These are phyloP conservation scores for Dendropsophus ebraccatus DNA, from an alignment of 2,113 vertebrate species.

Conservation along the genomic window DNA sequence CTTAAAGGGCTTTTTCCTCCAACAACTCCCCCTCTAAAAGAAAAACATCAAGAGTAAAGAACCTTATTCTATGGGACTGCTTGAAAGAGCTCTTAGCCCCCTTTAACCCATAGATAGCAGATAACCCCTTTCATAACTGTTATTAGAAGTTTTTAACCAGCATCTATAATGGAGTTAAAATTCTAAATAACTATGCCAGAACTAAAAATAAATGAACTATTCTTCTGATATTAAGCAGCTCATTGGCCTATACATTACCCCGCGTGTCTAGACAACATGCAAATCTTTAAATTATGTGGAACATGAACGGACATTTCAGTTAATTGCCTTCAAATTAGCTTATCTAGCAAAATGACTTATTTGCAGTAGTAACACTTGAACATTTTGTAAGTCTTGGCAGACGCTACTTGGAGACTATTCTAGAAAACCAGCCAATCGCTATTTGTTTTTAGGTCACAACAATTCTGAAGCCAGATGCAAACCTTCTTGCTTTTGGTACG, in stretches of 20 bases:
- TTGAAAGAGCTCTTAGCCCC: too few relatives aligned
- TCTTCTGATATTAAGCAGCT: neutral
- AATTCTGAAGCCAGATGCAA: slow-evolving; percentile 7
- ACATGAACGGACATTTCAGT: slow-evolving; percentile 3
- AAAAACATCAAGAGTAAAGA: too few relatives aligned
- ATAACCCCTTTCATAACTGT: neutral
- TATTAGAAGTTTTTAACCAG: neutral
- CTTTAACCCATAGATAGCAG: too few relatives aligned
- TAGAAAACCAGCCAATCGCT: neutral
- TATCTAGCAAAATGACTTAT: slow-evolving; percentile 52
- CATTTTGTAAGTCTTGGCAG: slow-evolving; percentile 52
- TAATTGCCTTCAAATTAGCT: slow-evolving; percentile 45
- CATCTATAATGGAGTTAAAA: neutral
- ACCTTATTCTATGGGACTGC: neutral
- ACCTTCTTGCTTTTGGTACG: neutral
- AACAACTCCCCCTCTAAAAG: too few relatives aligned
- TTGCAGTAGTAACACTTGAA: slow-evolving; percentile 38
- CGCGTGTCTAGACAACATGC: neutral
- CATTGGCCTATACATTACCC: neutral
- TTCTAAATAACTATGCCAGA: neutral
- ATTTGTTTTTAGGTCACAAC: neutral
- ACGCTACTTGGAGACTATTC: neutral
- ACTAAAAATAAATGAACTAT: neutral
- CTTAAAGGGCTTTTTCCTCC: too few relatives aligned
- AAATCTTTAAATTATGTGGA: neutral